Evolutionary conservation across 2,888 invertebrate species (phyloP).

Genomic region (Callyntrura sp.): DNA sequence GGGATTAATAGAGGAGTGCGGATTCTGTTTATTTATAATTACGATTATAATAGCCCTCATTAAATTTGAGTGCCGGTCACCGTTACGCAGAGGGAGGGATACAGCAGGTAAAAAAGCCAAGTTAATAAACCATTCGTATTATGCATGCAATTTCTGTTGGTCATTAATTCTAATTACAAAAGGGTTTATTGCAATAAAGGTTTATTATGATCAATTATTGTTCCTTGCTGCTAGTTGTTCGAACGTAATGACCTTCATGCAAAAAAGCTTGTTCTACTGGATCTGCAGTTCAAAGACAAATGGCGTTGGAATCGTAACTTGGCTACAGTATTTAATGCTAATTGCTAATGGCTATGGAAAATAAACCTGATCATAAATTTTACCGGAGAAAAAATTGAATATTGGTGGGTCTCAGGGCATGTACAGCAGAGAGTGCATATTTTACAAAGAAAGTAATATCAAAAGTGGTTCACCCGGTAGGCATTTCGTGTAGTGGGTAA

Average conservation of each 20-base stretch:
- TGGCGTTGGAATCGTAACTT: background rate
- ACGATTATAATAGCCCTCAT: background rate
- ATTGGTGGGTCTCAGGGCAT: too few species aligned
- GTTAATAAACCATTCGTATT: background rate
- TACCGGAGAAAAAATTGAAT: background rate
- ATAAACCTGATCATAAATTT: slow-evolving; percentile 46
- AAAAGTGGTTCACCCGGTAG: slow-evolving; percentile 11
- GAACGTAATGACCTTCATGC: background rate
- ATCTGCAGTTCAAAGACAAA: background rate
- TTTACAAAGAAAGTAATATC: background rate
- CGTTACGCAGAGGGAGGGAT: background rate
- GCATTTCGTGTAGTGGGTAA: background rate
- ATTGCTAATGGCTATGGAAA: background rate
- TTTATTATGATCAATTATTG: slow-evolving; percentile 35
- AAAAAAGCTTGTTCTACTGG: background rate
- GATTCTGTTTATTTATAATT: slow-evolving; percentile 15
- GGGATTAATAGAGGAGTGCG: background rate
- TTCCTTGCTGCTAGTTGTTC: too few species aligned
- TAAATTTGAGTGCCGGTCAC: background rate
- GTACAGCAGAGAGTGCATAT: background rate
- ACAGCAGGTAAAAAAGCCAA: background rate
- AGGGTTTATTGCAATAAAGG: slow-evolving; percentile 44
- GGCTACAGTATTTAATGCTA: background rate
- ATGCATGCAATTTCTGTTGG: slow-evolving; percentile 12
- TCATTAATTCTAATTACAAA: slow-evolving; percentile 59